Percentiles rank a stretch among this genome's conserved stretches.
Evolutionary conservation across 2,797 vertebrate genomes (phyloP).

Genomic region (Myioborus melanocephalus): DNA sequence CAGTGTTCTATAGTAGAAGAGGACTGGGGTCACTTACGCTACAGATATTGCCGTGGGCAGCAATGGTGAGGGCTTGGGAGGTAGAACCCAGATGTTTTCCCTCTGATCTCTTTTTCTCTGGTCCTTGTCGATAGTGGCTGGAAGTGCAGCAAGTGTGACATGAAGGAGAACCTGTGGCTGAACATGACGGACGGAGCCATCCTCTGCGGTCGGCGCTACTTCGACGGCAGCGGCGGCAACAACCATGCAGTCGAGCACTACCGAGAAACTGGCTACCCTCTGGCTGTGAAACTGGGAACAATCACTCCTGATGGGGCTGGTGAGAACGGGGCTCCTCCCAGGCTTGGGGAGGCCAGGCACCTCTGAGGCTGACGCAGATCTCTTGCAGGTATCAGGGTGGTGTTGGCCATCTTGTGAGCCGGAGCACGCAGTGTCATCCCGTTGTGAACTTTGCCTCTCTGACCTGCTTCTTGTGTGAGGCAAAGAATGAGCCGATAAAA

Average conservation of each 20-base stretch:
- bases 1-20: not conserved
- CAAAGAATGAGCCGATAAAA: not conserved
- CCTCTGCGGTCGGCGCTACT: slow-evolving; percentile 93
- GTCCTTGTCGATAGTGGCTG: slow-evolving; percentile 81
- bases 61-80: not conserved
- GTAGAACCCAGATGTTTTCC: not conserved
- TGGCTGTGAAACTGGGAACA: slow-evolving; percentile 97
- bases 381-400: not conserved
- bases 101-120: not conserved
- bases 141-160: slow-evolving; percentile 94
- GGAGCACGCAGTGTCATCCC: not conserved
- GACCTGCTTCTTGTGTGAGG: not conserved
- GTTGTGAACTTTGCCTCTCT: not conserved
- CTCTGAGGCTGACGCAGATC: not conserved
- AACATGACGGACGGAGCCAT: slow-evolving; percentile 96
- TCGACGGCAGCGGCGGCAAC: slow-evolving; percentile 96
- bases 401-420: not conserved
- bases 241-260: slow-evolving; percentile 94
- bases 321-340: slow-evolving; percentile 45
- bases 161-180: slow-evolving; percentile 97
- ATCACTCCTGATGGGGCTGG: slow-evolving; percentile 97
- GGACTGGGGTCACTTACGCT: not conserved
- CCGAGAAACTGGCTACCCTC: slow-evolving; percentile 89
- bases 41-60: accelerated
- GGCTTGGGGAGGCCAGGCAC: not conserved